Base-by-base conservation (phyloP, 2,797 vertebrate species). In the Siniperca scherzeri region DNA sequence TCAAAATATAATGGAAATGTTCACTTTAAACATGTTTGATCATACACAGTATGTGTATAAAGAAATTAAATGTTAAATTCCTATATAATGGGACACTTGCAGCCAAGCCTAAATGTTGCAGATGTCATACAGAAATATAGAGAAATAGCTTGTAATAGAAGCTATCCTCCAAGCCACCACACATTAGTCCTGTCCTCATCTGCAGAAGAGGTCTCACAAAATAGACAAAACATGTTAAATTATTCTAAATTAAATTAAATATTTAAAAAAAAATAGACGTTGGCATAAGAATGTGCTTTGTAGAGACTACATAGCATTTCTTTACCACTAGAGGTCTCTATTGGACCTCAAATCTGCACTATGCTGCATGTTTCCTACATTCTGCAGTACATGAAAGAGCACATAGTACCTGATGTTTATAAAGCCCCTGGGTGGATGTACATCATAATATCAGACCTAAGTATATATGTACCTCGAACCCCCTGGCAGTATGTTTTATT, bases 251-350 rank as follows among this genome's bases (percentile, higher is more conserved):
- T 17, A 11, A 38, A 61, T 27, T 5, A 30, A 42, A 40, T 44
- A 10, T 36, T 50, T 22, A 30, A 55, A 77, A 52, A 19, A 19
- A 33, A 50, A 36, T 19, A 14, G 1, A 17, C 2, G 12, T 30
- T 68, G 0, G 4, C 21, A 5, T 4, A 19, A 16, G 1, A 1
- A 19, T 19, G 1, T 46, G 25, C 13, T 53, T 22, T 65, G 40
- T 14, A 14, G 33, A 62, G 4, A 16, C 59, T 33, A 7, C 38
- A n/a, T 44, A 3, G 3, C 64, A 53, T 10, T 30, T 60, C 14
- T 53, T 75, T 3, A 77, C 84, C 95, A 94, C 92, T 89, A 87
- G 95, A 91, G 87, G 90, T 81, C 93, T 14, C 88, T 88, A 64
- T 85, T 88, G 85, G 53, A 65, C 61, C 72, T 85, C 8, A 42